Evolutionary conservation across 2,113 vertebrate species (phyloP).

Genomic region (Indri indri): DNA sequence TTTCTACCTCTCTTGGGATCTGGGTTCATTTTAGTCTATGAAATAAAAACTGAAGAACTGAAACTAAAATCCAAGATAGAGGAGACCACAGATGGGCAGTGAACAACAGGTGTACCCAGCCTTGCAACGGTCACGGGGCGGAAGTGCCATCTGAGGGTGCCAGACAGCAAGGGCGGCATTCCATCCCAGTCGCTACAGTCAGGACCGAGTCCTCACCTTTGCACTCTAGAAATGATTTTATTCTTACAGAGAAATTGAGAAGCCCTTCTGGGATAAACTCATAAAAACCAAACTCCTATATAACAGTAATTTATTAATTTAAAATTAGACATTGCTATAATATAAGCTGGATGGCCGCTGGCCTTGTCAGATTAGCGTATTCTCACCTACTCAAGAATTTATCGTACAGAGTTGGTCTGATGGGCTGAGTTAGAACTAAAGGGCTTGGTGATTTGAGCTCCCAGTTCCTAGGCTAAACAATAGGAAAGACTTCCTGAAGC

Average conservation of each 20-base stretch:
- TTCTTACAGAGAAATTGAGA: not conserved
- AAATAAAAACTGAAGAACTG: not conserved
- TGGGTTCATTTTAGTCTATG: not conserved
- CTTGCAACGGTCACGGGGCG: not conserved
- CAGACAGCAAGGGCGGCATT: fast-evolving
- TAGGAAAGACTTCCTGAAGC: not conserved
- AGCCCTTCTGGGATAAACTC: not conserved
- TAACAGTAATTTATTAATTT: not conserved
- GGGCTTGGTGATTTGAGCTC: not conserved
- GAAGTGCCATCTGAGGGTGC: not conserved
- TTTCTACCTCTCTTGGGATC: not conserved
- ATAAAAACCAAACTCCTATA: not conserved
- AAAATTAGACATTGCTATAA: not conserved
- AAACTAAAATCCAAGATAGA: not conserved
- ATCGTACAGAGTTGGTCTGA: not conserved
- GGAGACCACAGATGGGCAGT: not conserved
- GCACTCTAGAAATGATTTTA: not conserved
- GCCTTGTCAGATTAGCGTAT: not conserved
- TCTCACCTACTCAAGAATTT: not conserved
- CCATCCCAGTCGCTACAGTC: not conserved
- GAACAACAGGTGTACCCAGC: not conserved
- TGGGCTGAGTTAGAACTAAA: not conserved
- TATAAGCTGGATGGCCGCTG: not conserved
- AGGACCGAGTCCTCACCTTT: not conserved
- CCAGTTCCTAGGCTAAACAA: not conserved